A percentile compares a stretch with the other conserved stretches of the same genome.
phyloP scores from a whole-genome alignment of 2,113 vertebrate species.

The Heloderma charlesbogerti region DNA sequence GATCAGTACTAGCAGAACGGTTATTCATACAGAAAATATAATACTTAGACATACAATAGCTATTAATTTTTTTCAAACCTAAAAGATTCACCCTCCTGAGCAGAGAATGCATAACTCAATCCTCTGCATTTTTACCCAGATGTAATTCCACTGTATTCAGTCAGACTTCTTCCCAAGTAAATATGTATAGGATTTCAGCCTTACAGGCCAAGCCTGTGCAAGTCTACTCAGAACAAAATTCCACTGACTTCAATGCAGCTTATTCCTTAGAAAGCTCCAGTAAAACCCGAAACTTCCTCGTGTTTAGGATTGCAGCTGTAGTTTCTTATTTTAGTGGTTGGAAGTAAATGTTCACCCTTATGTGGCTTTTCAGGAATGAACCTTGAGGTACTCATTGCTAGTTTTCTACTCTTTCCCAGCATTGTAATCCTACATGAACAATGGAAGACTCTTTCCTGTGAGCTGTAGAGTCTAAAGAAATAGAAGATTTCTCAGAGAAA shows the following conservation, averaged over 20 bases:
- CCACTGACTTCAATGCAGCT: neutral
- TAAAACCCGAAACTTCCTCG: neutral
- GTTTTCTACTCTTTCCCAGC: constrained; percentile 76
- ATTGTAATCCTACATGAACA: constrained; percentile 75
- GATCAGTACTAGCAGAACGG: neutral
- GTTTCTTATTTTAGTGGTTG: neutral
- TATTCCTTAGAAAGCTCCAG: neutral
- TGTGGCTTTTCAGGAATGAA: constrained; percentile 25
- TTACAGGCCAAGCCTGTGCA: neutral
- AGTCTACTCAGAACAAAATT: neutral
- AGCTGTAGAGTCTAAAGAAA: constrained; percentile 39
- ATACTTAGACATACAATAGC: neutral
- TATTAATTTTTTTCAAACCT: neutral
- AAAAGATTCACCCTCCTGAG: neutral
- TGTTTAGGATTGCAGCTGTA: neutral
- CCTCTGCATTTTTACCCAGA: neutral
- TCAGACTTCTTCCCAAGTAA: neutral
- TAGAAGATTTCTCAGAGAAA: constrained; percentile 65
- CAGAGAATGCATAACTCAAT: neutral
- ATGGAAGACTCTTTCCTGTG: constrained; percentile 73
- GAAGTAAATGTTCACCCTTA: neutral
- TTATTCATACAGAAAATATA: neutral
- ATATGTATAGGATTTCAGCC: neutral
- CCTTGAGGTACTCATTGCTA: constrained; percentile 56
- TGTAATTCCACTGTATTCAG: neutral